Percentiles rank a stretch among this genome's conserved stretches.
Conservation (phyloP, 92 coral and sea anemone genomes). For the Zoanthus solanderi region DNA sequence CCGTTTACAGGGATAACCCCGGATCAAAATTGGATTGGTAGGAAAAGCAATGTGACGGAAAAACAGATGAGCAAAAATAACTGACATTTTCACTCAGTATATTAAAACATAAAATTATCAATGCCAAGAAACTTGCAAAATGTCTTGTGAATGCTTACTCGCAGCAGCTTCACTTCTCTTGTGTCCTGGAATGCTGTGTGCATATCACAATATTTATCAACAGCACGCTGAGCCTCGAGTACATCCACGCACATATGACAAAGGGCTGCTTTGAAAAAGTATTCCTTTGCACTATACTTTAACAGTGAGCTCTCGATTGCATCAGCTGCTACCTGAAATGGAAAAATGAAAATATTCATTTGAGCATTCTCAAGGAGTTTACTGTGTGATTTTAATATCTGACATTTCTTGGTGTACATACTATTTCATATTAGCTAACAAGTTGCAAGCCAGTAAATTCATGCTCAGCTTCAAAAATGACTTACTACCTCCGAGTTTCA, state of each 20-base stretch:
- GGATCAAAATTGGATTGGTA: no score
- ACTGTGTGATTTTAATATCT: no score
- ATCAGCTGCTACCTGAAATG: conserved; percentile 90
- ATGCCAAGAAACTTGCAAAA: background rate
- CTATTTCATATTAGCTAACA: no score
- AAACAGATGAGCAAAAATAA: no score
- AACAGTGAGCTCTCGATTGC: conserved; percentile 95
- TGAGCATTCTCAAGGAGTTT: background rate
- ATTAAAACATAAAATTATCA: background rate
- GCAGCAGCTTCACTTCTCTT: conserved; percentile 87
- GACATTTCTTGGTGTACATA: no score
- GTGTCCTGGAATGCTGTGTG: conserved; percentile 99
- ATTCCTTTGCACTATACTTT: conserved; percentile 99
- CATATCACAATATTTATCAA: conserved; percentile 97
- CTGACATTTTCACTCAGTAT: no score
- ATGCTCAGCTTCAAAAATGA: no score
- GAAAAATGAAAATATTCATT: background rate
- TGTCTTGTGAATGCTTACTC: conserved; percentile 57
- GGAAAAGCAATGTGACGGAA: background rate
- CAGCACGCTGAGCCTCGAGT: conserved; percentile 91
- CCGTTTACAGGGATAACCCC: no score
- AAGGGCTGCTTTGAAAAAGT: conserved; percentile 95
- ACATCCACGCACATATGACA: conserved; percentile 98
- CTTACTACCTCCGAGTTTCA: no score
- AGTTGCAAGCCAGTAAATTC: no score